Evolutionary conservation across 2,888 invertebrate species (phyloP).

Genomic region (Agriopis aurantiaria): DNA sequence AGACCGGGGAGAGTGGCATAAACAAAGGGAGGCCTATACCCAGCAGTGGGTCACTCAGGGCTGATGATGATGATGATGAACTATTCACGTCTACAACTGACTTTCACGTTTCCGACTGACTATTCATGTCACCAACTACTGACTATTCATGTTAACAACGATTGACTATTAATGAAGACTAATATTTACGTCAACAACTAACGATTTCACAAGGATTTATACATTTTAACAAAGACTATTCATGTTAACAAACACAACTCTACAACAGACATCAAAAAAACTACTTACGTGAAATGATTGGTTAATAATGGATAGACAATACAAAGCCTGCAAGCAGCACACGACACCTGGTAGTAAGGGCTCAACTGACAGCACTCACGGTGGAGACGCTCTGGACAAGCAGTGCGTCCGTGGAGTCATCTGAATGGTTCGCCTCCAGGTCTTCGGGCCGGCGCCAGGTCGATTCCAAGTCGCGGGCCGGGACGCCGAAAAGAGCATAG

Average conservation of each 20-base stretch:
- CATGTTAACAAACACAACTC: background rate
- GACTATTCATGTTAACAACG: background rate
- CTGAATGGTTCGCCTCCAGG: constrained; percentile 76
- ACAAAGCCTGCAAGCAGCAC: constrained; percentile 47
- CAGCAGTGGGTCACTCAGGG: too few relatives aligned
- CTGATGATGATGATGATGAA: too few relatives aligned
- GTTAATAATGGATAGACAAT: constrained; percentile 37
- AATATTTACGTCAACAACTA: background rate
- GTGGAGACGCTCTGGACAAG: constrained; percentile 87
- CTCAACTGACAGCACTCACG: constrained; percentile 86
- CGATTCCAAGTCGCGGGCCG: constrained; percentile 90
- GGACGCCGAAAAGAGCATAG: constrained; percentile 92
- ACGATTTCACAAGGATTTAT: background rate
- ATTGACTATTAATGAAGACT: background rate
- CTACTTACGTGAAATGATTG: constrained; percentile 32
- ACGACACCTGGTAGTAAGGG: constrained; percentile 60
- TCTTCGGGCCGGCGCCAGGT: constrained; percentile 90
- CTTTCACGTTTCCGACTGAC: too few relatives aligned
- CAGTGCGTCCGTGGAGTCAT: constrained; percentile 82
- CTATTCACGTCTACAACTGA: too few relatives aligned
- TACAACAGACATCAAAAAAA: background rate
- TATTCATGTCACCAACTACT: background rate
- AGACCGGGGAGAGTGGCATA: too few relatives aligned
- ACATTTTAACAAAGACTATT: background rate
- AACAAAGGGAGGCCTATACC: too few relatives aligned